These are phyloP conservation scores for Syngnathus floridae DNA, from an alignment of 2,113 vertebrate species.

Conservation along the genomic window DNA sequence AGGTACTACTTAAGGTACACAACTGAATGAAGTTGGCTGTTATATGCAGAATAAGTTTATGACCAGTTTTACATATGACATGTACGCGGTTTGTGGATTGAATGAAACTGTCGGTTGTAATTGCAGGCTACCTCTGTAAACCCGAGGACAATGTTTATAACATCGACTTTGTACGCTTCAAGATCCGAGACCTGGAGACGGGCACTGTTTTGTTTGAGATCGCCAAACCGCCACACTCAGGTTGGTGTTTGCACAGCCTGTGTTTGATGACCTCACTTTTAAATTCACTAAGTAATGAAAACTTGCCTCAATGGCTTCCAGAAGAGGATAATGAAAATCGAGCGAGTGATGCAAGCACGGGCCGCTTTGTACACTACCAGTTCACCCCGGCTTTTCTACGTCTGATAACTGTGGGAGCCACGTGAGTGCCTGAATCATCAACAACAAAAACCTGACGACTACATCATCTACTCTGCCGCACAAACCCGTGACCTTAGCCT, in stretches of 20 bases:
- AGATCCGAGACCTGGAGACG: conserved; percentile 89
- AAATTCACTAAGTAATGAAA: neutral
- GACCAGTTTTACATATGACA: too few species aligned
- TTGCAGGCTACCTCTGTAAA: conserved; percentile 84
- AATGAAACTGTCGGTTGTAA: neutral
- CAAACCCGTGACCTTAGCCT: conserved; percentile 10
- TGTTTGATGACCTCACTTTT: neutral
- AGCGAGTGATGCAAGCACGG: conserved; percentile 74
- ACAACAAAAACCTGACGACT: too few species aligned
- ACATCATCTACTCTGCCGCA: neutral
- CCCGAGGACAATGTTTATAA: conserved; percentile 88
- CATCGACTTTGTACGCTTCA: conserved; percentile 91
- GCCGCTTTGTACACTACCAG: conserved; percentile 90
- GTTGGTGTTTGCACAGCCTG: conserved; percentile 42
- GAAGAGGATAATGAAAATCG: conserved; percentile 68
- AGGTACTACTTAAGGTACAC: too few species aligned
- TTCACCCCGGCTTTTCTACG: conserved; percentile 88
- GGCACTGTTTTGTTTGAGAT: conserved; percentile 90
- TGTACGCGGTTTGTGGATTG: too few species aligned
- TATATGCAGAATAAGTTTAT: too few species aligned
- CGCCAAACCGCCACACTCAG: conserved; percentile 81
- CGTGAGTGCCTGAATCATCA: conserved; percentile 73
- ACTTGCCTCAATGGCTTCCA: conserved; percentile 20
- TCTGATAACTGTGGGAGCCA: conserved; percentile 86
- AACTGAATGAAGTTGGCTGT: too few species aligned